A percentile compares a stretch with the other conserved stretches of the same genome.
phyloP scores from a whole-genome alignment of 2,888 invertebrate species.

The Ceratothoa steindachneri region DNA sequence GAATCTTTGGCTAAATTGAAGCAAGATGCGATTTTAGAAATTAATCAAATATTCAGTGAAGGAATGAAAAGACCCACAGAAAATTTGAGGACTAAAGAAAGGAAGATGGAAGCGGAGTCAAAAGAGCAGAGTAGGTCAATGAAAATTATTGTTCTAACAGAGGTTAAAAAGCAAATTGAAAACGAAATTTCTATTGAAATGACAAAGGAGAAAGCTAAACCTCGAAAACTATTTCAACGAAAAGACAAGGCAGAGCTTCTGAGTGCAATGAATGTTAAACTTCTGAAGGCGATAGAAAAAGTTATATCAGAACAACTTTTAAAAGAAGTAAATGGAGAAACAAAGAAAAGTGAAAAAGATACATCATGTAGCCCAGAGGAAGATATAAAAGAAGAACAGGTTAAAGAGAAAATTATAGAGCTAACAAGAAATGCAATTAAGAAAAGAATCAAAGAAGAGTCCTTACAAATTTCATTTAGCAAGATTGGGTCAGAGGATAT shows the following conservation, averaged over 20 bases:
- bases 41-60: background rate
- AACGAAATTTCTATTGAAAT: background rate
- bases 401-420: too few relatives aligned
- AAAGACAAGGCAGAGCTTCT: too few relatives aligned
- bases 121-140: background rate
- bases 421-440: too few relatives aligned
- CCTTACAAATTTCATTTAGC: too few relatives aligned
- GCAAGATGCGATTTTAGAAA: background rate
- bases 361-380: too few relatives aligned
- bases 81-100: background rate
- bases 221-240: background rate
- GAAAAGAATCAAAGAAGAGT: too few relatives aligned
- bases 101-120: background rate
- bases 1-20: background rate
- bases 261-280: background rate
- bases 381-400: too few relatives aligned
- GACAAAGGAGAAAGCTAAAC: background rate
- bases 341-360: background rate
- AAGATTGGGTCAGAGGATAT: background rate
- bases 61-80: background rate
- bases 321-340: background rate
- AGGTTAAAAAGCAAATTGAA: background rate
- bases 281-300: background rate
- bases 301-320: background rate
- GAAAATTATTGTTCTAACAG: background rate